Percentiles rank a stretch among this genome's conserved stretches.
Evolutionary conservation across 2,113 vertebrate species (phyloP).

Genomic region (Heterocephalus glaber): DNA sequence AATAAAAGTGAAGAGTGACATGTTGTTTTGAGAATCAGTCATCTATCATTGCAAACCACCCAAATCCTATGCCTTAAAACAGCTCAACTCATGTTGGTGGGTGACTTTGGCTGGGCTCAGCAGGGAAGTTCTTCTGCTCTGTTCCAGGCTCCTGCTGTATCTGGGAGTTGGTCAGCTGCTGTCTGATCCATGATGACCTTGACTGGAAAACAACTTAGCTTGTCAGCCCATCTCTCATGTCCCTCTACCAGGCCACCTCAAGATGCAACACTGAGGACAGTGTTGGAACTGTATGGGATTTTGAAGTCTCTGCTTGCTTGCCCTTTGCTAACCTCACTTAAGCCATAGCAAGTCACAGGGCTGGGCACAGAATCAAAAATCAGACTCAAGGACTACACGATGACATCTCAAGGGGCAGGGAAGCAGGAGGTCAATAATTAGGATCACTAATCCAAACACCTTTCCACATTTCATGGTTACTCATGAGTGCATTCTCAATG

Average conservation of each 20-base stretch:
- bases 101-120: not conserved
- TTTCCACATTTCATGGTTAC: not conserved
- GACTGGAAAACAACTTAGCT: not conserved
- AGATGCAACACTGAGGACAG: not conserved
- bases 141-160: not conserved
- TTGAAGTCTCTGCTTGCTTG: not conserved
- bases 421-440: not conserved
- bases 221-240: rapidly evolving
- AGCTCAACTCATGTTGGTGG: not conserved
- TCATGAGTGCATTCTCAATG: not conserved
- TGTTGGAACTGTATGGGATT: not conserved
- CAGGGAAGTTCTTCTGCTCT: not conserved
- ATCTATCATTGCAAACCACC: not conserved
- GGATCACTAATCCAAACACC: not conserved
- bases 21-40: not conserved
- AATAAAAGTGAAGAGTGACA: not conserved
- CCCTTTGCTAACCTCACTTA: not conserved
- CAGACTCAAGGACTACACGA: not conserved
- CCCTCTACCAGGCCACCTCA: not conserved
- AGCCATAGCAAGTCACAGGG: no score
- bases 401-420: not conserved
- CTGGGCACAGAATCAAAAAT: not conserved
- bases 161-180: not conserved
- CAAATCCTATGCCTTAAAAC: not conserved
- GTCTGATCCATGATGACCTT: no score